phyloP scores from a whole-genome alignment of 2,113 vertebrate species.

The Vicugna pacos region DNA sequence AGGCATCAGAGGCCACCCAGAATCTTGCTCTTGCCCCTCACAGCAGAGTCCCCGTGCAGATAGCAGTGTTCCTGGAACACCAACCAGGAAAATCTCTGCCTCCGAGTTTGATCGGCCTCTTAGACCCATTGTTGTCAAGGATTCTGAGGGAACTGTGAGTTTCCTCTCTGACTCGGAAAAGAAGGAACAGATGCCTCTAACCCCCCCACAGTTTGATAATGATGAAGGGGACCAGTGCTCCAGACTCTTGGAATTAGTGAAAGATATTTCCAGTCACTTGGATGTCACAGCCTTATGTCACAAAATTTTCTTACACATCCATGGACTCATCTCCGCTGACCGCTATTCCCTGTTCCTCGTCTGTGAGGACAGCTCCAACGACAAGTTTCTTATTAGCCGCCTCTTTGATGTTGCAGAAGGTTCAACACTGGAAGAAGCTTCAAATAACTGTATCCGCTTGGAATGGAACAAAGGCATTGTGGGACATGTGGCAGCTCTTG shows the following conservation, averaged over 20 bases:
- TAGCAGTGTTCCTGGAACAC: slow-evolving; percentile 87
- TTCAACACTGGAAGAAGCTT: slow-evolving; percentile 96
- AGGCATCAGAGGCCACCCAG: slow-evolving; percentile 84
- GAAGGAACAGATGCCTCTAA: slow-evolving; percentile 91
- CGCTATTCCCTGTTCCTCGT: slow-evolving; percentile 98
- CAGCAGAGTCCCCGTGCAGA: slow-evolving; percentile 84
- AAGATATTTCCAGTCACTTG: slow-evolving; percentile 97
- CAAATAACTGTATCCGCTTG: slow-evolving; percentile 95
- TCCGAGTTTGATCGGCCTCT: slow-evolving; percentile 98
- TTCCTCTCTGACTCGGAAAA: slow-evolving; percentile 93
- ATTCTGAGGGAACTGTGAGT: slow-evolving; percentile 94
- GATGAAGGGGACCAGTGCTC: slow-evolving; percentile 92
- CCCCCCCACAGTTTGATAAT: slow-evolving; percentile 84
- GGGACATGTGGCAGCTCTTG: slow-evolving; percentile 96
- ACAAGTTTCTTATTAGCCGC: slow-evolving; percentile 96
- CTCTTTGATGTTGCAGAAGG: slow-evolving; percentile 98
- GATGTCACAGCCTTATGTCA: slow-evolving; percentile 98
- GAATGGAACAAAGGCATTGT: slow-evolving; percentile 99
- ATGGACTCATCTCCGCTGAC: slow-evolving; percentile 96
- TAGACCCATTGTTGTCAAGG: slow-evolving; percentile 96
- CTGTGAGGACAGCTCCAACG: slow-evolving; percentile 97
- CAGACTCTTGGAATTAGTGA: slow-evolving; percentile 96
- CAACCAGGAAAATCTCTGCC: slow-evolving; percentile 96
- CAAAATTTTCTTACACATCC: slow-evolving; percentile 98
- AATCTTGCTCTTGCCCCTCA: slow-evolving; percentile 82